Percentiles rank a stretch among this genome's conserved stretches.
Conservation (phyloP, 1,140 invertebrate species). For the Drosophila arizonae region DNA sequence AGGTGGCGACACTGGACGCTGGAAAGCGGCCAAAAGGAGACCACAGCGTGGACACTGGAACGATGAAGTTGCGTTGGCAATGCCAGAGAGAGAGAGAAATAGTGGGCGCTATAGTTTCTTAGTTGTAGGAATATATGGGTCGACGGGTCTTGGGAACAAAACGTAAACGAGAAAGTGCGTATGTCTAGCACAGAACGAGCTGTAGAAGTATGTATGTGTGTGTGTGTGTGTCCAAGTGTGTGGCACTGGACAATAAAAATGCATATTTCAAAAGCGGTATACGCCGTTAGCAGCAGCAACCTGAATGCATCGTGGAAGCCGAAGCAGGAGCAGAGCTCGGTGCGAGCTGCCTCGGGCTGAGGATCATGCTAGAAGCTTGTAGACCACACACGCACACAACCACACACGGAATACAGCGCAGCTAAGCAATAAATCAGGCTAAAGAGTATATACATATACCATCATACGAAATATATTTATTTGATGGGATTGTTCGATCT, state of each 20-base stretch:
- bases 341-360: neutral
- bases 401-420: too few species aligned
- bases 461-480: too few species aligned
- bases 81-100: constrained; percentile 13
- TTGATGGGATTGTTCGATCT: too few species aligned
- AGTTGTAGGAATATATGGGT: constrained; percentile 66
- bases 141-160: constrained; percentile 36
- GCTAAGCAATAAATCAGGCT: too few species aligned
- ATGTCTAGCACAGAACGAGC: neutral
- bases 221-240: constrained; percentile 6
- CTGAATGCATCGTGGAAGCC: constrained; percentile 22
- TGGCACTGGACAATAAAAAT: constrained; percentile 36
- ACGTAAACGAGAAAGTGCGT: constrained; percentile 66
- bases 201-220: neutral
- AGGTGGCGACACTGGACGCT: too few species aligned
- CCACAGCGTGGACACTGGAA: constrained; percentile 6
- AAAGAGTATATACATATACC: too few species aligned
- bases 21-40: neutral
- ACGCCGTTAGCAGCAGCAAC: constrained; percentile 55
- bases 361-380: constrained; percentile 3
- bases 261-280: constrained; percentile 36
- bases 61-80: constrained; percentile 16
- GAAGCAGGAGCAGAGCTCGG: too few species aligned
- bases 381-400: constrained; percentile 15
- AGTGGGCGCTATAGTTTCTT: constrained; percentile 44